Evolutionary conservation across 2,113 vertebrate genomes (phyloP).

Genomic region (Monopterus albus): DNA sequence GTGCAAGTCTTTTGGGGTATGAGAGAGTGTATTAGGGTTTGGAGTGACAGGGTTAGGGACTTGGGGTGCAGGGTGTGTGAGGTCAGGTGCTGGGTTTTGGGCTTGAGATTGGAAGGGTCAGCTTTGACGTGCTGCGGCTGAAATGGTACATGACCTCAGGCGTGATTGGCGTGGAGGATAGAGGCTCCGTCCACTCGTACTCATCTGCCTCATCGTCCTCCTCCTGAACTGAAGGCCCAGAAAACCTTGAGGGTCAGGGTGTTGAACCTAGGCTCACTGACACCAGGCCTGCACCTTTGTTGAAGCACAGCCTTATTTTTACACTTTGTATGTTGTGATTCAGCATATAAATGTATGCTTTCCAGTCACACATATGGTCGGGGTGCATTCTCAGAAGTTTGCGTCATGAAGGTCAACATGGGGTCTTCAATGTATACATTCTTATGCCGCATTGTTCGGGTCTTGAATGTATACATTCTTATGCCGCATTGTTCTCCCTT

Average conservation of each 20-base stretch:
- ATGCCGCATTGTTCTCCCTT: neutral
- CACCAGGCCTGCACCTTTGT: constrained; percentile 56
- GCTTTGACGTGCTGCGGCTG: constrained; percentile 47
- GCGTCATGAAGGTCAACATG: constrained; percentile 19
- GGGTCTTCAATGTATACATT: constrained; percentile 25
- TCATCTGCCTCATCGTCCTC: constrained; percentile 50
- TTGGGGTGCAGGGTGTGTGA: constrained; percentile 67
- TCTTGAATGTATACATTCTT: constrained; percentile 26
- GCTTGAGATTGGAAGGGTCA: constrained; percentile 62
- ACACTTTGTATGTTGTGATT: constrained; percentile 56
- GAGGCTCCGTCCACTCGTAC: constrained; percentile 60
- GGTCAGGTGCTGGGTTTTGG: constrained; percentile 71
- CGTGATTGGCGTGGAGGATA: constrained; percentile 75
- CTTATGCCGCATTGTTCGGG: too few species aligned
- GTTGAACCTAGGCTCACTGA: constrained; percentile 44
- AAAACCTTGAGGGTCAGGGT: constrained; percentile 53
- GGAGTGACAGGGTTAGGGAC: constrained; percentile 82
- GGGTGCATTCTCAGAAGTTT: constrained; percentile 39
- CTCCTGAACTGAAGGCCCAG: constrained; percentile 49
- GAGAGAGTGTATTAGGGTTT: constrained; percentile 69
- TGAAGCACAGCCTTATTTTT: constrained; percentile 31
- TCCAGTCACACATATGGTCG: constrained; percentile 46
- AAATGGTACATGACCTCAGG: constrained; percentile 67
- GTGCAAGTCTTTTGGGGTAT: constrained; percentile 61
- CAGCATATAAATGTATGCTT: constrained; percentile 60